A percentile compares a stretch with the other conserved stretches of the same genome.
Conservation (phyloP, 2,888 invertebrate genomes). For the Ormyrus rosae region DNA sequence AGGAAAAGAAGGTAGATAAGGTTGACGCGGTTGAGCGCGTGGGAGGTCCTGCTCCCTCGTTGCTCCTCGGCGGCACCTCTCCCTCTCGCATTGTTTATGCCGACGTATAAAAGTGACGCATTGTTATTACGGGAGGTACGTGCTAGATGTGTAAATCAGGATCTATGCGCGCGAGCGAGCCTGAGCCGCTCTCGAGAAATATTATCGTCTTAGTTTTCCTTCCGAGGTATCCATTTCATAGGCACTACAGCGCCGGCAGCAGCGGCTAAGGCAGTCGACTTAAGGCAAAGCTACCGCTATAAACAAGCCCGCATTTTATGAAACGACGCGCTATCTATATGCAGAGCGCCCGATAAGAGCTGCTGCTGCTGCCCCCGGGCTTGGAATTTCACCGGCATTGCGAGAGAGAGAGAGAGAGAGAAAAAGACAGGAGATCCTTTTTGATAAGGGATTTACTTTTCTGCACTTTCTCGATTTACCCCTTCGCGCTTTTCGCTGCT, state of each 20-base stretch:
- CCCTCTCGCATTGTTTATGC: conserved; percentile 66
- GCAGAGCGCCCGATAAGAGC: conserved; percentile 60
- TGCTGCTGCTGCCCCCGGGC: conserved; percentile 50
- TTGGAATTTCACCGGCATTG: conserved; percentile 21
- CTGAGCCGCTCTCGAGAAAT: conserved; percentile 64
- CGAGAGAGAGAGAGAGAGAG: neutral
- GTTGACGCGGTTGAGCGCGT: conserved; percentile 42
- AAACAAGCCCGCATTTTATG: conserved; percentile 64
- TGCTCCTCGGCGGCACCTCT: conserved; percentile 3
- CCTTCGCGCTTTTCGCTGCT: neutral
- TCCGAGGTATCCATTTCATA: conserved; percentile 61
- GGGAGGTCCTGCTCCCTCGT: conserved; percentile 55
- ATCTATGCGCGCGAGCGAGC: conserved; percentile 63
- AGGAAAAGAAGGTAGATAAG: neutral
- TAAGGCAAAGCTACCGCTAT: conserved; percentile 62
- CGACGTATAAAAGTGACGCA: conserved; percentile 70
- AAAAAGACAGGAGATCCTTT: neutral
- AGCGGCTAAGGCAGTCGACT: conserved; percentile 62
- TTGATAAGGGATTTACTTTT: conserved; percentile 43
- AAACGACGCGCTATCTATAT: conserved; percentile 60
- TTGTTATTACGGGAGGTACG: conserved; percentile 69
- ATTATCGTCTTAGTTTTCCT: conserved; percentile 67
- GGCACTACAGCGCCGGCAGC: conserved; percentile 57
- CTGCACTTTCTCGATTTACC: conserved; percentile 33
- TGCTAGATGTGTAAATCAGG: conserved; percentile 71